Evolutionary conservation across 2,888 invertebrate species (phyloP).

Genomic region (Torymus aiolomorphi): DNA sequence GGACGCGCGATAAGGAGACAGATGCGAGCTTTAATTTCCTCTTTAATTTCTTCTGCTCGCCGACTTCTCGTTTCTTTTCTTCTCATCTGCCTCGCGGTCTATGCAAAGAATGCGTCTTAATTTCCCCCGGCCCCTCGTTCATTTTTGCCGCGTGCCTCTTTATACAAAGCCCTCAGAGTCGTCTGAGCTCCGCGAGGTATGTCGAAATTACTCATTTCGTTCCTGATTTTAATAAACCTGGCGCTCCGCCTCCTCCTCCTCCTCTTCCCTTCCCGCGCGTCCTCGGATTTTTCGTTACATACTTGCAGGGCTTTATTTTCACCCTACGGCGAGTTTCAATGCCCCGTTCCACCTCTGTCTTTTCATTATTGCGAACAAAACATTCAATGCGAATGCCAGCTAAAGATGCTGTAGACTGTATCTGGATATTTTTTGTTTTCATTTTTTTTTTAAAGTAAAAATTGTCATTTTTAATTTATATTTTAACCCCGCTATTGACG

Average conservation of each 20-base stretch:
- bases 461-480: no score
- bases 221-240: conserved; percentile 41
- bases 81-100: neutral
- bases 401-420: no score
- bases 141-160: neutral
- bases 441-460: no score
- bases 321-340: no score
- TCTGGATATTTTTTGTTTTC: no score
- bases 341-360: no score
- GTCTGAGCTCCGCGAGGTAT: neutral
- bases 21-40: conserved; percentile 23
- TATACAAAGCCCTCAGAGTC: neutral
- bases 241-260: neutral
- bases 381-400: no score
- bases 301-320: no score
- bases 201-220: conserved; percentile 43
- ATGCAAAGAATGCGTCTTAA: conserved; percentile 18
- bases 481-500: no score
- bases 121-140: conserved; percentile 5
- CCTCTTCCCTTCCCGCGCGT: neutral
- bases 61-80: neutral
- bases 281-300: neutral
- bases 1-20: conserved; percentile 33
- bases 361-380: no score
- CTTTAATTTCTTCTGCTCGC: conserved; percentile 7